phyloP scores from a whole-genome alignment of 2,888 invertebrate genomes.

The Drosophila mimica region DNA sequence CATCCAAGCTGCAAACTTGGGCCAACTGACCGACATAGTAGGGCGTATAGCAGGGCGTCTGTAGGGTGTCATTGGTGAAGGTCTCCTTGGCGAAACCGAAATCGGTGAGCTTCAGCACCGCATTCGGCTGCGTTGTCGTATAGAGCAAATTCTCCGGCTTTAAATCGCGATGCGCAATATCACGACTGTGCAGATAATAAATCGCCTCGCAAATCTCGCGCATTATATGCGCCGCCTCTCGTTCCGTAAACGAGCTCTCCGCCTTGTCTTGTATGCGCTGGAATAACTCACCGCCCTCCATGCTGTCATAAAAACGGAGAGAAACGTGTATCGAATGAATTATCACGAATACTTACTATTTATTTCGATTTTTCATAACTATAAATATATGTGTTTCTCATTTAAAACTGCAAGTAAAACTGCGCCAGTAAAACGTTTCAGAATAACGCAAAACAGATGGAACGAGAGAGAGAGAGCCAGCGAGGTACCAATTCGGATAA shows the following conservation, averaged over 20 bases:
- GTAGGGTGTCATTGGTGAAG: slow-evolving; percentile 92
- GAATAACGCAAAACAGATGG: neutral
- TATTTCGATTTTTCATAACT: neutral
- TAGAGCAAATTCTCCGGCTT: slow-evolving; percentile 99
- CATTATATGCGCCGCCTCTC: slow-evolving; percentile 98
- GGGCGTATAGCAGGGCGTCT: slow-evolving; percentile 99
- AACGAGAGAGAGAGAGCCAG: neutral
- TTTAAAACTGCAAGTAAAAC: neutral
- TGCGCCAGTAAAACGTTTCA: neutral
- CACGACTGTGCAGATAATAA: slow-evolving; percentile 95
- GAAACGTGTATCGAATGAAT: neutral
- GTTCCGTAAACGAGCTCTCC: slow-evolving; percentile 98
- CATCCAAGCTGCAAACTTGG: neutral
- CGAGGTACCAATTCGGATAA: neutral
- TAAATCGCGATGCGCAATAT: slow-evolving; percentile 98
- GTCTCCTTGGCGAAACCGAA: slow-evolving; percentile 99
- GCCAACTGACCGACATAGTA: slow-evolving; percentile 95
- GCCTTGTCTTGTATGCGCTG: slow-evolving; percentile 96
- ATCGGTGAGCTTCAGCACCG: slow-evolving; percentile 97
- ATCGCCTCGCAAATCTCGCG: slow-evolving; percentile 98
- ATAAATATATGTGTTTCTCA: neutral
- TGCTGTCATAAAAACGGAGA: slow-evolving; percentile 86
- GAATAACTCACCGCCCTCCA: slow-evolving; percentile 99
- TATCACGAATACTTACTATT: neutral
- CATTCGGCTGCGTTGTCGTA: slow-evolving; percentile 90